Conservation (phyloP, 2,113 vertebrate species). For the Cyphomyrus discorhynchus region DNA sequence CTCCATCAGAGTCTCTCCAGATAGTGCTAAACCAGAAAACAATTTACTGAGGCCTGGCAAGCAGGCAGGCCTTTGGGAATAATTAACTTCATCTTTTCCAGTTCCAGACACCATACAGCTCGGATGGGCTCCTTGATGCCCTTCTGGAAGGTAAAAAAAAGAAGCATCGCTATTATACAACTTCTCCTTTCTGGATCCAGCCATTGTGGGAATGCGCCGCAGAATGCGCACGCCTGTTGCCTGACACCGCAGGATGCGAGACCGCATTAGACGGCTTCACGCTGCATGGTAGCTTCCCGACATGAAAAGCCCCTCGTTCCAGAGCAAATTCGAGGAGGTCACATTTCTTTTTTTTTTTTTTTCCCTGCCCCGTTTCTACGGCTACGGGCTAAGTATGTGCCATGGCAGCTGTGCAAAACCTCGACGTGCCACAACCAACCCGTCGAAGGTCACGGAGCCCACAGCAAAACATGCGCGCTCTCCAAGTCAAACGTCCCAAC, state of each 20-base stretch:
- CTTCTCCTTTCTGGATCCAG: background rate
- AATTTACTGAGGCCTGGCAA: background rate
- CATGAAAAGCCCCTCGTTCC: background rate
- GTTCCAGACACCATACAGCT: background rate
- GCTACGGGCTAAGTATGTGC: background rate
- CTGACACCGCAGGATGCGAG: background rate
- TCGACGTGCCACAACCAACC: background rate
- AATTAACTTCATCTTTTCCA: background rate
- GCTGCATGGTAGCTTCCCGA: background rate
- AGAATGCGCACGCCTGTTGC: background rate
- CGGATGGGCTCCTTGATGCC: background rate
- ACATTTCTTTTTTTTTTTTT: background rate
- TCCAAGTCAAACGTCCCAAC: background rate
- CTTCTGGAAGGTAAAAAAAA: background rate
- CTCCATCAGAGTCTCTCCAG: background rate
- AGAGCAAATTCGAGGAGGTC: background rate
- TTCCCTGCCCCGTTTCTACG: background rate
- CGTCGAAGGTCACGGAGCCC: background rate
- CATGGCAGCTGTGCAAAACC: constrained; percentile 1
- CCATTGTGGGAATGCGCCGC: background rate
- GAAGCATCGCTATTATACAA: background rate
- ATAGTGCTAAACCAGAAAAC: background rate
- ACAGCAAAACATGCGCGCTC: background rate
- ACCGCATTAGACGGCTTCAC: background rate
- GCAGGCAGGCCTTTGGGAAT: background rate